Base-by-base conservation (phyloP, 2,888 invertebrate species). In the Blastobasis lacticolella region DNA sequence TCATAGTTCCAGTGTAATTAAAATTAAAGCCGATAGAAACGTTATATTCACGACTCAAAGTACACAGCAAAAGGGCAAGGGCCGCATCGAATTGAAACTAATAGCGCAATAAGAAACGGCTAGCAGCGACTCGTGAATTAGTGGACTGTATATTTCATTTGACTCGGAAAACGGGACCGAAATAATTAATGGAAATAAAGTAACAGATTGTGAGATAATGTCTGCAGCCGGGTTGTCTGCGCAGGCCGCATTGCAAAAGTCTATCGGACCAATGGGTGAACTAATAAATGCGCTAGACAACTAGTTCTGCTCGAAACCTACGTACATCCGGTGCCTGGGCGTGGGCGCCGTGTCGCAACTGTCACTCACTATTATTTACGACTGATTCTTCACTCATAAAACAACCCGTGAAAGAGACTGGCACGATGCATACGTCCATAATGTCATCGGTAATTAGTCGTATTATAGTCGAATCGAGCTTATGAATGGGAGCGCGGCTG, bases 121-220 rank as follows among this genome's bases (percentile, higher is more conserved):
- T 80, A 23, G 23, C 23, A 23, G 23, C 23, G 23, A 23, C 23
- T 23, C 23, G 77, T 73, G 68, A 76, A 75, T 73, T 52, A 54
- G 49, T 41, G 60, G 61, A 60, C 62, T 72, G 68, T 70, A 78
- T 77, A 80, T 83, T 81, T 79, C 77, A 80, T 80, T 78, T 69
- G 70, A 64, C 64, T 61, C 67, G 65, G 70, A 73, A 71, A 71
- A 68, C 65, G 62, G 60, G 68, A 73, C 71, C 78, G 72, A 79
- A 78, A 81, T 81, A 84, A 85, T 85, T 81, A 85, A 86, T 83
- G 80, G 77, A 77, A 81, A 83, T 84, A 83, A 83, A 81, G 76
- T 78, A 75, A 75, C 75, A 77, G 84, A 83, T 83, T 71, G 64
- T 62, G 64, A 75, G 81, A 82, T 84, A 83, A 74, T 67, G 72